A percentile compares a stretch with the other conserved stretches of the same genome.
These are phyloP conservation scores for Romanogobio albipinnatus DNA, from an alignment of 2,113 vertebrate genomes.

Conservation along the genomic window DNA sequence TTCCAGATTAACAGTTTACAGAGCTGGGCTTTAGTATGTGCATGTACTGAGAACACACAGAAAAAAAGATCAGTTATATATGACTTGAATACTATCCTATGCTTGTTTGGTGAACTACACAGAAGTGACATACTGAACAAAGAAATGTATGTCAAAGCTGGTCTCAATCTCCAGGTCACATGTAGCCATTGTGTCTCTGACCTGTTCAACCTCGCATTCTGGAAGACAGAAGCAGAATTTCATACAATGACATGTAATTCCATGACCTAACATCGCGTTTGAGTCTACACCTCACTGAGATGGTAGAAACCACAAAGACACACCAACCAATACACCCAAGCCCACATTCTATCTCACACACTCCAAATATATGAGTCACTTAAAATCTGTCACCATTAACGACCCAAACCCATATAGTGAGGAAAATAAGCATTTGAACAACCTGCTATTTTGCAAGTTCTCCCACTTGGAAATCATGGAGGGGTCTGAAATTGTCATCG, in stretches of 20 bases:
- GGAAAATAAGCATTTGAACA: no score
- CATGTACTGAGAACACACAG: background rate
- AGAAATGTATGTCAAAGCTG: background rate
- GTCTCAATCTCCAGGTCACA: background rate
- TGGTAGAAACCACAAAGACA: slow-evolving; percentile 38
- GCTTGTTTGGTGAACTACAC: background rate
- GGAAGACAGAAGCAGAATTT: slow-evolving; percentile 35
- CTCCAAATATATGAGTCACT: background rate
- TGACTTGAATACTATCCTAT: background rate
- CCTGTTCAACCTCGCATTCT: background rate
- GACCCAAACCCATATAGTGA: background rate
- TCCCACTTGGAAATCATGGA: no score
- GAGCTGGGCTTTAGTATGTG: background rate
- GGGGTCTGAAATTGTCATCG: no score
- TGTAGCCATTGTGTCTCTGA: background rate
- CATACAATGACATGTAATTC: slow-evolving; percentile 28
- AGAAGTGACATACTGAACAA: background rate
- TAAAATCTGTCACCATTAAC: background rate
- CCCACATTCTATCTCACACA: slow-evolving; percentile 18
- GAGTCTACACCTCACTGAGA: slow-evolving; percentile 45
- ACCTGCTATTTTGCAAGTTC: no score
- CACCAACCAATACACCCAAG: slow-evolving; percentile 21
- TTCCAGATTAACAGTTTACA: background rate
- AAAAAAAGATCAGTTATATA: background rate
- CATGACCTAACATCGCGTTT: slow-evolving; percentile 63